Evolutionary conservation across 2,888 invertebrate species (phyloP).

Genomic region (Horisme vitalbata): DNA sequence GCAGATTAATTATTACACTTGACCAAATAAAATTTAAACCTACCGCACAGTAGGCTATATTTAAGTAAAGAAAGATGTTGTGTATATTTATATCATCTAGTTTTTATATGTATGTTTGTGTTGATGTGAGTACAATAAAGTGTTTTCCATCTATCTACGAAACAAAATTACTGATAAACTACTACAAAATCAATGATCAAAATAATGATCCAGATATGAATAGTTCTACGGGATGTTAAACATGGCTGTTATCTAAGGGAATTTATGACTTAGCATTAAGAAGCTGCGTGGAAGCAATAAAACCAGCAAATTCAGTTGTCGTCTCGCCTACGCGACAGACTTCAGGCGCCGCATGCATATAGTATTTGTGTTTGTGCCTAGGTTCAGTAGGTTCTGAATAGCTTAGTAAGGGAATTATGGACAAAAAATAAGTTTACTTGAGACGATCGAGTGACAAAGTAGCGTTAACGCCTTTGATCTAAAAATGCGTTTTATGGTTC

Average conservation of each 20-base stretch:
- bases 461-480: no score
- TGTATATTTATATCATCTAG: no score
- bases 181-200: slow-evolving; percentile 2
- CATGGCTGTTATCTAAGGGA: slow-evolving; percentile 14
- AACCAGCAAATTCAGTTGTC: slow-evolving; percentile 63
- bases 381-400: slow-evolving; percentile 21
- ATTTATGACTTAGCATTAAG: slow-evolving; percentile 40
- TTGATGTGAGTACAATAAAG: no score
- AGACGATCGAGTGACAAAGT: no score
- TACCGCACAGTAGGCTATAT: no score
- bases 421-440: slow-evolving; percentile 31
- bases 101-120: no score
- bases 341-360: slow-evolving; percentile 66
- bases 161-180: no score
- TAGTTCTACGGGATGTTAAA: slow-evolving; percentile 3
- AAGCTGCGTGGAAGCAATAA: slow-evolving; percentile 70
- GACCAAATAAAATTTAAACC: no score
- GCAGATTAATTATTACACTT: no score
- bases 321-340: slow-evolving; percentile 73
- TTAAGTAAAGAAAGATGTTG: no score
- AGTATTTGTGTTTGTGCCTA: slow-evolving; percentile 27
- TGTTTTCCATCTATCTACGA: no score
- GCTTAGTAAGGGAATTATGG: slow-evolving; percentile 30
- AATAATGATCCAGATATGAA: slow-evolving; percentile 2
- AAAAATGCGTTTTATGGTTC: background rate